Conservation (phyloP, 1,140 invertebrate species). For the Coelopa frigida region DNA sequence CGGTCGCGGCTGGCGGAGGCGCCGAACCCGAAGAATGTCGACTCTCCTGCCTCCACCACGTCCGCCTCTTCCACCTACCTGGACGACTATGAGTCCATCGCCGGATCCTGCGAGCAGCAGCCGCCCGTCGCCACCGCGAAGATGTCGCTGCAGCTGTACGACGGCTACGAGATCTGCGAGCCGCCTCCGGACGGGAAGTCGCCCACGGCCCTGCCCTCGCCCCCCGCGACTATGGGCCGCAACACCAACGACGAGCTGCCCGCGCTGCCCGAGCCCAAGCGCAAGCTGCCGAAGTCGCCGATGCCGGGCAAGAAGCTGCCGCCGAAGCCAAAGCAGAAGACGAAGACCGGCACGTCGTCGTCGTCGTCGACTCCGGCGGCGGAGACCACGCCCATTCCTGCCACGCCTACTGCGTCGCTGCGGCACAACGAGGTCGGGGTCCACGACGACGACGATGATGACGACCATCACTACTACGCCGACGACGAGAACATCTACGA, state of each 20-base stretch:
- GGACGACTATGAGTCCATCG: slow-evolving; percentile 39
- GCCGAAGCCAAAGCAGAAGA: no score
- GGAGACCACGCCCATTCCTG: no score
- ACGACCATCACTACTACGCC: slow-evolving; percentile 14
- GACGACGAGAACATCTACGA: slow-evolving; percentile 53
- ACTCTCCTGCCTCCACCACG: no score
- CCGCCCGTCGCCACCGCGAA: not conserved
- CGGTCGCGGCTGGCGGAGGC: no score
- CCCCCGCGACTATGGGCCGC: slow-evolving; percentile 16
- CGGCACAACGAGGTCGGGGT: not conserved
- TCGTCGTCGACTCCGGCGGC: no score
- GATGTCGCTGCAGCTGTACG: slow-evolving; percentile 6
- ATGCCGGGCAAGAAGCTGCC: slow-evolving; percentile 16
- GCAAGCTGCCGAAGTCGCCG: slow-evolving; percentile 26
- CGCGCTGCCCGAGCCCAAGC: slow-evolving; percentile 34
- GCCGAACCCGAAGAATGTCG: no score
- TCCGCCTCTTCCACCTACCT: not conserved
- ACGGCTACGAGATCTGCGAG: slow-evolving; percentile 37
- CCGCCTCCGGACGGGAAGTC: slow-evolving; percentile 16
- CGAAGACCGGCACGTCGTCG: no score
- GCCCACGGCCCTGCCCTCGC: slow-evolving; percentile 8
- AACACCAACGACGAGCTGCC: slow-evolving; percentile 37
- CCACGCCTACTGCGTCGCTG: no score
- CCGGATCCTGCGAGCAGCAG: slow-evolving; percentile 24
- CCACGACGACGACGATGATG: slow-evolving; percentile 13